These are phyloP conservation scores for Maniola jurtina DNA, from an alignment of 1,140 invertebrate genomes.

Conservation along the genomic window DNA sequence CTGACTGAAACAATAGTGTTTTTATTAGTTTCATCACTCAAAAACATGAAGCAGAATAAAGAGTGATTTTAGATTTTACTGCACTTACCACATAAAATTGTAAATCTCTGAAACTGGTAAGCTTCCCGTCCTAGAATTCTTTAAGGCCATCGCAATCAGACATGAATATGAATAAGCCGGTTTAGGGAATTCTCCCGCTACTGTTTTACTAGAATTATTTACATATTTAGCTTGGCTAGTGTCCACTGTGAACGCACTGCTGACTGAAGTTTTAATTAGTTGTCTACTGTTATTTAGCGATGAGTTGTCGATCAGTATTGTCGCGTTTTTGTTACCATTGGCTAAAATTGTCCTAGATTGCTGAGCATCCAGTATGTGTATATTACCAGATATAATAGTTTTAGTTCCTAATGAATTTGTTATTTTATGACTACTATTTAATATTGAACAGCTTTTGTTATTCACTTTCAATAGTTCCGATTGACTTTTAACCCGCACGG, in stretches of 20 bases:
- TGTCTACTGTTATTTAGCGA: slow-evolving; percentile 71
- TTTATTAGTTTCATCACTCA: not conserved
- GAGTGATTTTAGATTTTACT: not conserved
- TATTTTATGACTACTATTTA: slow-evolving; percentile 73
- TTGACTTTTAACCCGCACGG: slow-evolving; percentile 70
- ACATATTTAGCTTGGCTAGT: slow-evolving; percentile 73
- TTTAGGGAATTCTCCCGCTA: slow-evolving; percentile 91
- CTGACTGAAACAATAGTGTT: slow-evolving; percentile 83
- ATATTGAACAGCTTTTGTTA: slow-evolving; percentile 73
- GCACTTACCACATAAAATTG: slow-evolving; percentile 96
- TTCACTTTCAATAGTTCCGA: slow-evolving; percentile 71
- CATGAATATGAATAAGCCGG: slow-evolving; percentile 98
- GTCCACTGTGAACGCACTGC: slow-evolving; percentile 64
- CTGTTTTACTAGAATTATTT: slow-evolving; percentile 61
- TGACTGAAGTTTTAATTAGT: slow-evolving; percentile 72
- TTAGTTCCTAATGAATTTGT: slow-evolving; percentile 71
- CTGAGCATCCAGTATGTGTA: slow-evolving; percentile 75
- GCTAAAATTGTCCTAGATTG: slow-evolving; percentile 77
- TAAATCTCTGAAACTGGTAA: slow-evolving; percentile 99
- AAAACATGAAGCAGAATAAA: not conserved
- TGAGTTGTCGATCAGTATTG: slow-evolving; percentile 76
- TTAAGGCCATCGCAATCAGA: slow-evolving; percentile 97
- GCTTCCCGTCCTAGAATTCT: slow-evolving; percentile 96
- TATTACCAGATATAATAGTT: slow-evolving; percentile 78
- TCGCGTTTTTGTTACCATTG: slow-evolving; percentile 72